phyloP scores from a whole-genome alignment of 2,797 vertebrate genomes.

The Pristis pectinata region DNA sequence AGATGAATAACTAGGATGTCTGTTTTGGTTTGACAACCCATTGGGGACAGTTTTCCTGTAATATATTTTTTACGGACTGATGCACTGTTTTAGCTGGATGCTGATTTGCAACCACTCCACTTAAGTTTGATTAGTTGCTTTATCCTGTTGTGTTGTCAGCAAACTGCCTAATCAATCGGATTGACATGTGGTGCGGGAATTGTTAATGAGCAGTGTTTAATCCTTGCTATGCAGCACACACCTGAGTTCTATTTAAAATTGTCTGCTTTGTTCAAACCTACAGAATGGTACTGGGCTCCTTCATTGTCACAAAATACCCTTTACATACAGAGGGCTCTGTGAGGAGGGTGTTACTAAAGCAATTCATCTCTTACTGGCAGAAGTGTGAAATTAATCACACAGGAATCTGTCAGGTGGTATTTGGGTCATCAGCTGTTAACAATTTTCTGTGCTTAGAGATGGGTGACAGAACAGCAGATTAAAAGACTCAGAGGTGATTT shows the following conservation, averaged over 20 bases:
- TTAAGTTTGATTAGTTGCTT: conserved; percentile 30
- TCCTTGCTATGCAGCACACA: neutral
- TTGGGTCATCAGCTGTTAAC: conserved; percentile 7
- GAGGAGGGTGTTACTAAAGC: neutral
- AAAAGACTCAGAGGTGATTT: neutral
- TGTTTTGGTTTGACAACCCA: neutral
- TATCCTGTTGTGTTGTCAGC: neutral
- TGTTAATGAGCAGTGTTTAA: neutral
- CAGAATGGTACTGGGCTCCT: neutral
- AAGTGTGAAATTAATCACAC: neutral
- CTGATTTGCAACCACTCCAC: neutral
- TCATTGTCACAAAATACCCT: neutral
- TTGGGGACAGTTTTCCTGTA: neutral
- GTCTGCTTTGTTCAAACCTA: neutral
- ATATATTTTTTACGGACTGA: conserved; percentile 11
- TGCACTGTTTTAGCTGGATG: conserved; percentile 8
- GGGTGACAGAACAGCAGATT: neutral
- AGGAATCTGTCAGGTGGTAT: neutral
- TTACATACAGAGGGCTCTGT: too few relatives aligned
- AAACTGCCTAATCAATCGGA: conserved; percentile 1
- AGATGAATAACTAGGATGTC: neutral
- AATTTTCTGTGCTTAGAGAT: neutral
- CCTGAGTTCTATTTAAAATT: neutral
- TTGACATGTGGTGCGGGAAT: neutral
- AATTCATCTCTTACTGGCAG: neutral